Conservation (phyloP, 2,113 vertebrate species). For the Puffinus mauretanicus region DNA sequence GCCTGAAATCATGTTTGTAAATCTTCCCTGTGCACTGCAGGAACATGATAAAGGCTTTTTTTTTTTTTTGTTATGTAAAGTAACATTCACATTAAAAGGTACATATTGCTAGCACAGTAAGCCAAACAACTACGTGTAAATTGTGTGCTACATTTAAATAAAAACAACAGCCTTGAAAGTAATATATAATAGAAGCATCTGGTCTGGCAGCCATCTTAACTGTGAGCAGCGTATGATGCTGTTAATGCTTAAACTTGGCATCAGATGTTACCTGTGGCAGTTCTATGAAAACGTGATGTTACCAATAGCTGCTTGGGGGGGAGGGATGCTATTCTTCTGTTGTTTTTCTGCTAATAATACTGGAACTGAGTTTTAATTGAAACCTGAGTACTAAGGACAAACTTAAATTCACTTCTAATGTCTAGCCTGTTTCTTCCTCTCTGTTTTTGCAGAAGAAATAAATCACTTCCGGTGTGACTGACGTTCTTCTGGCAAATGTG, state of each 20-base stretch:
- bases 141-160: not conserved
- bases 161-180: not conserved
- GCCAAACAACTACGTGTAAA: rapidly evolving
- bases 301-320: not conserved
- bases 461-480: not conserved
- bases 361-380: not conserved
- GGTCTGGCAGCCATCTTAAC: constrained; percentile 36
- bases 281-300: not conserved
- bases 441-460: not conserved
- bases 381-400: not conserved
- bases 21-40: not conserved
- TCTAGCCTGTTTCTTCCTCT: not conserved
- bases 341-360: not conserved
- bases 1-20: not conserved
- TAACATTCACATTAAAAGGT: not conserved
- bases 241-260: not conserved
- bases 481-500: not conserved
- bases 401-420: not conserved
- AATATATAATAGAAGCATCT: not conserved
- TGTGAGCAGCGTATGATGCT: not conserved
- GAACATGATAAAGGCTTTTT: not conserved
- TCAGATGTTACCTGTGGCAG: not conserved
- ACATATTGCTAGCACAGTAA: not conserved
- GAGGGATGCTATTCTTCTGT: not conserved
- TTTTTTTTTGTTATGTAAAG: not conserved